Percentiles rank a stretch among this genome's conserved stretches.
These are phyloP conservation scores for Mesoclemmys tuberculata DNA, from an alignment of 2,113 vertebrate species.

Conservation along the genomic window DNA sequence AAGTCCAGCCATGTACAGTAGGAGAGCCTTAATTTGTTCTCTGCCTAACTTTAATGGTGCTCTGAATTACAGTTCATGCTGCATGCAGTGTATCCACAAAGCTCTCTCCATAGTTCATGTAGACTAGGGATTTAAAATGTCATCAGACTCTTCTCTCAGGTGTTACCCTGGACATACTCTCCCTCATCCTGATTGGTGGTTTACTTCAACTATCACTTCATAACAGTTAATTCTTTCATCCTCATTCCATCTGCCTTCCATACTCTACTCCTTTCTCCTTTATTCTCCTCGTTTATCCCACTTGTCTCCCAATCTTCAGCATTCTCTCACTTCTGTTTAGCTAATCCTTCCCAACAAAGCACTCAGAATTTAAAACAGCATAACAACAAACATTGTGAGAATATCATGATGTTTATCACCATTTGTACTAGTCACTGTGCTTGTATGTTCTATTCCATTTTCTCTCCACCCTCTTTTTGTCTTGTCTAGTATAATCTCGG, in stretches of 20 bases:
- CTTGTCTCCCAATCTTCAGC: neutral
- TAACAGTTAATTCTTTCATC: neutral
- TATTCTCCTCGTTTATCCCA: neutral
- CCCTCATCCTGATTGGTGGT: neutral
- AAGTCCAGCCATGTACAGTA: neutral
- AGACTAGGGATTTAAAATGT: neutral
- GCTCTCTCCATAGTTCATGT: neutral
- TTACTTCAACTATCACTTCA: neutral
- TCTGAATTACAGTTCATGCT: neutral
- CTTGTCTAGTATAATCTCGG: neutral
- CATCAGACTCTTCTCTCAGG: neutral
- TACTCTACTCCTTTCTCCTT: neutral
- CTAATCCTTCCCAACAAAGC: neutral
- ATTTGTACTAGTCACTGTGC: neutral
- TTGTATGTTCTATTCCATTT: neutral
- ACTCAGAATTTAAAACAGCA: neutral
- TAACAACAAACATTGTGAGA: neutral
- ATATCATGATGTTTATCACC: neutral
- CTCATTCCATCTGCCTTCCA: neutral
- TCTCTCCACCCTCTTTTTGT: neutral
- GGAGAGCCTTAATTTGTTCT: neutral
- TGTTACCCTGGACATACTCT: neutral
- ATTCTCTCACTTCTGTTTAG: neutral
- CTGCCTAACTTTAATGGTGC: neutral
- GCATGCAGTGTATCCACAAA: neutral